Evolutionary conservation across 2,888 invertebrate genomes (phyloP), one percentile per base, ranked within the genome.

Genomic region (Troides oblongomaculatus): DNA sequence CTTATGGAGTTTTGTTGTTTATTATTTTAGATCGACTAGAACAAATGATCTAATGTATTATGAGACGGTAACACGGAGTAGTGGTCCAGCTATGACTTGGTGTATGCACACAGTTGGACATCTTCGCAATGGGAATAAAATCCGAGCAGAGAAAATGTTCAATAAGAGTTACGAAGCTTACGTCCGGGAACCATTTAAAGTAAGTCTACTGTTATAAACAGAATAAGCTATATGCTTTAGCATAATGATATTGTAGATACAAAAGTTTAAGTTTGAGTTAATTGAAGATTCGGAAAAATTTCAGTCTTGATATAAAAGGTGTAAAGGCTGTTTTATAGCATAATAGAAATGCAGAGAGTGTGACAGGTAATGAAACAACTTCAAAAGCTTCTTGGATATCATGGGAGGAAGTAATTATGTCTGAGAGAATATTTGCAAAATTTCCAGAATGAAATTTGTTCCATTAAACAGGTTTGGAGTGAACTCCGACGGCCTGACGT

Each of bases 81-180:
- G 80, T 25, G 94, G 94, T 0, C 94, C 94, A 1, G 94, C 94
- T 0, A 94, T 94, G 94, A 94, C 94, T 1, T 94, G 94, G 94
- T 93, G 94, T 62, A 94, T 94, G 93, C 94, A 94, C 78, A 83
- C 94, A 0, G 89, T 94, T 1, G 94, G 94, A 7, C 93, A 93
- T 73, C 80, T 94, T 57, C 86, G 87, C 36, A 74, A 93, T 17
- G 85, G 81, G 0, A 86, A 94, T 53, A 73, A 78, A 1, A 72
- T 73, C 0, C 84, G 87, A 36, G 94, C 94, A 0, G 84, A 85
- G 0, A 75, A 77, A 3, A 83, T 93, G 73, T 94, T 94, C 74
- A 87, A 91, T 66, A 92, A 85, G 67, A 93, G 93, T 75, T 94
- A 92, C 72, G 81, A 86, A 72, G 87, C 84, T 62, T 94, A 94